Evolutionary conservation across 2,888 invertebrate genomes (phyloP), one percentile per base, ranked within the genome.

Genomic region (Pterobdella sp.): DNA sequence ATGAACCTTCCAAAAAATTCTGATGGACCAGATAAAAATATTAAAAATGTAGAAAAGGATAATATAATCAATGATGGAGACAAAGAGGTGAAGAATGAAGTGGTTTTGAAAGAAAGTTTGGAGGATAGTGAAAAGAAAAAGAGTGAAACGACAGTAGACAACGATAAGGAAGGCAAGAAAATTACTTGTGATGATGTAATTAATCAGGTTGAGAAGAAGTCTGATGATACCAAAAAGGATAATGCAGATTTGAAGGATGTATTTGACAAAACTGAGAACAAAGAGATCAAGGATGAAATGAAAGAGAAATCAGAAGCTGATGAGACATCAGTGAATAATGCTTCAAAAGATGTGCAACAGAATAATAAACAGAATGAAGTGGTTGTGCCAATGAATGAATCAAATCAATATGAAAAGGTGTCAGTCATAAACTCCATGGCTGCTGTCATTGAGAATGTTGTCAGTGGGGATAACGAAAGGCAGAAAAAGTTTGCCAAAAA

Each of bases 1-100:
- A 10, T 63, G 10, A n/a, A 65, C 14, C 4, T 31, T 22, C 22
- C 4, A 49, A 22, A 49, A 14, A 49, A 49, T 14, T 49, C 52
- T 49, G 52, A 49, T 22, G 36, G 36, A 29, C 7, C 14, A 68
- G 31, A 74, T 74, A 18, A 73, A 64, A 29, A 29, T 7, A 49
- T 3, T 4, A 14, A 7, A 18, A n/a, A 31, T 68, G 31, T 14
- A 10, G 26, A 31, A 37, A 42, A 68, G n/a, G 4, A n/a, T 36
- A 35, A 67, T 18, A n/a, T 14, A 14, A 26, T n/a, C n/a, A 73
- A 69, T 10, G 73, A 74, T 26, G 77, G 75, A 3, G 74, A 73
- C 66, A 75, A 66, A 7, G 74, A 75, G n/a, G 73, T 60, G 31
- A 22, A 31, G 2, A 71, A 56, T 18, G 36, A 60, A 31, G 67